phyloP scores from a whole-genome alignment of 2,888 invertebrate species.

The Penaeus monodon region DNA sequence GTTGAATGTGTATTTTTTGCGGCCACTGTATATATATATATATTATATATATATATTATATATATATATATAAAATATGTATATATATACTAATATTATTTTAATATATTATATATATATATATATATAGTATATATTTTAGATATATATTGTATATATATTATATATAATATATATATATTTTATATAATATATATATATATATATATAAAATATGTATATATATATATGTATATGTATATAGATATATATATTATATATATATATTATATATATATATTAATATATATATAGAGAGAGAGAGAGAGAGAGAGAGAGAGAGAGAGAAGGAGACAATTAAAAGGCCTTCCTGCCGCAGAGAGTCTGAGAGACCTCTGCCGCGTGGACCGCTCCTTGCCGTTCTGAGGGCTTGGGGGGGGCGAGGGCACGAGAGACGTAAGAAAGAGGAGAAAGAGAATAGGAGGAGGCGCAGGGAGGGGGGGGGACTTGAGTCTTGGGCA shows the following conservation, averaged over 20 bases:
- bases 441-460: too few species aligned
- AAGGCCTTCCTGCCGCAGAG: too few species aligned
- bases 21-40: not conserved
- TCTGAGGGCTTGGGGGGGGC: too few species aligned
- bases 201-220: slow-evolving; percentile 13
- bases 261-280: not conserved
- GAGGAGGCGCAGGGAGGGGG: too few species aligned
- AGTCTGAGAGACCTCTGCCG: too few species aligned
- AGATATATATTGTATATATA: slow-evolving; percentile 24
- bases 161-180: slow-evolving; percentile 18
- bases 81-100: too few species aligned
- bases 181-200: not conserved
- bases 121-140: not conserved
- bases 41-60: slow-evolving; percentile 12
- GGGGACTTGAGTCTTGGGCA: too few species aligned
- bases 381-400: too few species aligned
- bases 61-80: slow-evolving; percentile 26
- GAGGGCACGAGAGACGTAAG: too few species aligned
- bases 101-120: slow-evolving; percentile 30
- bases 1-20: too few species aligned
- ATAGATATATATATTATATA: too few species aligned
- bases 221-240: slow-evolving; percentile 21
- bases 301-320: not conserved
- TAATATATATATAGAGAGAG: too few species aligned
- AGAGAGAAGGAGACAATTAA: not conserved